Conservation (phyloP, 2,113 vertebrate species). For the Illadopsis cleaveri region DNA sequence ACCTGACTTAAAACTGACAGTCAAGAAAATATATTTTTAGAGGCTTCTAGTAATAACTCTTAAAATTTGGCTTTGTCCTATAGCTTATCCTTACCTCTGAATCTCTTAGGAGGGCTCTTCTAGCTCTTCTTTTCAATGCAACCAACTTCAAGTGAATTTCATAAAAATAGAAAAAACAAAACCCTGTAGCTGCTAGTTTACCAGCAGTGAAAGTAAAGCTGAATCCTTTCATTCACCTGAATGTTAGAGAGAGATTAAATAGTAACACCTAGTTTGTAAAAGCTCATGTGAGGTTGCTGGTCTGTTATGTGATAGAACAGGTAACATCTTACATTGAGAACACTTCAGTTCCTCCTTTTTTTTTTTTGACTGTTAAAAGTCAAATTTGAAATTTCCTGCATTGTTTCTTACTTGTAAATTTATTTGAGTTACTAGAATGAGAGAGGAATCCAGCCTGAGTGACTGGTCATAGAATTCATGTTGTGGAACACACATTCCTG, state of each 20-base stretch:
- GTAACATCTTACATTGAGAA: rapidly evolving
- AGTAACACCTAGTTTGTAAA: background rate
- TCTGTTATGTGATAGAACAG: rapidly evolving
- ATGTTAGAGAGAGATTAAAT: background rate
- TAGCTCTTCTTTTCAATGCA: background rate
- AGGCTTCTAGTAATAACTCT: background rate
- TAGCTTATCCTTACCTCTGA: background rate
- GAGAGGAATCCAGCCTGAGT: background rate
- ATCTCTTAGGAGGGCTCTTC: background rate
- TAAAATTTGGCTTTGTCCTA: background rate
- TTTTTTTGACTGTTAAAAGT: background rate
- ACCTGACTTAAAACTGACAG: background rate
- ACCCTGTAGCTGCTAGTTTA: background rate
- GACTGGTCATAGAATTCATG: background rate
- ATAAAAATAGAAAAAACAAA: background rate
- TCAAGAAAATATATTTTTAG: background rate
- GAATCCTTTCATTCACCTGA: background rate
- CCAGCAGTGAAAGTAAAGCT: background rate
- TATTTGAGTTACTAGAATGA: background rate
- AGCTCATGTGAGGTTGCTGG: background rate
- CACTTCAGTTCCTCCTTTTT: background rate
- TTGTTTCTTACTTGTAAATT: background rate
- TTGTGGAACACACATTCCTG: background rate
- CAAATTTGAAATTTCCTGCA: background rate
- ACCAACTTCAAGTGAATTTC: background rate